Percentiles rank a stretch among this genome's conserved stretches.
phyloP scores from a whole-genome alignment of 2,797 vertebrate species.

The Okamejei kenojei region DNA sequence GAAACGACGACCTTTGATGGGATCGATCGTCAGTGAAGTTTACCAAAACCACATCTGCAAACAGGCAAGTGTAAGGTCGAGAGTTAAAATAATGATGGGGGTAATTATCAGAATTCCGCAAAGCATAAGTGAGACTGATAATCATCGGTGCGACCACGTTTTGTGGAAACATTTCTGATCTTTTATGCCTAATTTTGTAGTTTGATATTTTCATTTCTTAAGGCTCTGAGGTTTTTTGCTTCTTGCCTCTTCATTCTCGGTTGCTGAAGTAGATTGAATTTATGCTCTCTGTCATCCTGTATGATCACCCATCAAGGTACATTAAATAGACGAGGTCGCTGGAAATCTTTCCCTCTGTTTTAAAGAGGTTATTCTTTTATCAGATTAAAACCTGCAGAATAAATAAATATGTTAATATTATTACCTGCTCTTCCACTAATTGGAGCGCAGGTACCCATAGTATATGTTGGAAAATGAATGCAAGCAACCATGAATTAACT shows the following conservation, averaged over 20 bases:
- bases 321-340: background rate
- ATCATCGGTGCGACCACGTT: background rate
- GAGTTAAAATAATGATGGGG: background rate
- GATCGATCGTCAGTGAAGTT: background rate
- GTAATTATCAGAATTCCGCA: background rate
- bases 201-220: constrained; percentile 21
- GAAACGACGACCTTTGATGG: background rate
- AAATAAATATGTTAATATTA: background rate
- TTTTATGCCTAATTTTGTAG: background rate
- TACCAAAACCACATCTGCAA: background rate
- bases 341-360: background rate
- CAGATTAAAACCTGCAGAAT: background rate
- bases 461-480: background rate
- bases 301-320: background rate
- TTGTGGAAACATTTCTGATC: background rate
- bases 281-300: background rate
- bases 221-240: background rate
- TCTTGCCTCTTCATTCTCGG: constrained; percentile 10
- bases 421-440: background rate
- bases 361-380: background rate
- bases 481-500: background rate
- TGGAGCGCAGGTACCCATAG: background rate
- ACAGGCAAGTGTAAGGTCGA: background rate
- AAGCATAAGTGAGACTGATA: background rate
- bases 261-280: background rate